Evolutionary conservation across 2,888 invertebrate species (phyloP).

Genomic region (Malthinus flaveolus): DNA sequence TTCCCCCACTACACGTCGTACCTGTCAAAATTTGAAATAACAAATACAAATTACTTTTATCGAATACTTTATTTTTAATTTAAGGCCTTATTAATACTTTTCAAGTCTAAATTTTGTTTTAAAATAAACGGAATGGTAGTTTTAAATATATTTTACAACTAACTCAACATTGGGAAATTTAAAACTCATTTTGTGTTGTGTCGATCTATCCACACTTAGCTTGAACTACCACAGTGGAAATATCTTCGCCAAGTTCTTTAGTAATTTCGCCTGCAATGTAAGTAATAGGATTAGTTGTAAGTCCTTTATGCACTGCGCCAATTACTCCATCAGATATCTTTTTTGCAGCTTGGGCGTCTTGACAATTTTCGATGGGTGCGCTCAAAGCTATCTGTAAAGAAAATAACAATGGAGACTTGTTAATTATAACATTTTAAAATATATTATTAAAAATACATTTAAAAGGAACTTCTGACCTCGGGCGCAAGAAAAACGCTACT

Average conservation of each 20-base stretch:
- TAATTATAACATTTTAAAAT: background rate
- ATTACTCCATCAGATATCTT: background rate
- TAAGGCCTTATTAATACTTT: no score
- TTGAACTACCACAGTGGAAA: background rate
- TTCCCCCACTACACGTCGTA: no score
- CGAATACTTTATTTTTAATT: no score
- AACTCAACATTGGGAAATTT: no score
- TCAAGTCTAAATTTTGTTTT: no score
- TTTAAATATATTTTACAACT: no score
- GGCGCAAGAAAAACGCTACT: no score
- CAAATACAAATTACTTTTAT: no score
- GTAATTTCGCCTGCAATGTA: background rate
- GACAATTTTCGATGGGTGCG: background rate
- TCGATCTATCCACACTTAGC: background rate
- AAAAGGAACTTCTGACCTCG: no score
- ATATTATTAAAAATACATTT: no score
- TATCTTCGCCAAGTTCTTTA: background rate
- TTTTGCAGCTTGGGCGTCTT: slow-evolving; percentile 66
- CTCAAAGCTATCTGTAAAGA: background rate
- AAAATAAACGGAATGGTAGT: no score
- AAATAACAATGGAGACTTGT: background rate
- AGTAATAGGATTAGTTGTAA: background rate
- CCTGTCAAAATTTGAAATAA: no score
- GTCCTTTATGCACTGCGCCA: background rate
- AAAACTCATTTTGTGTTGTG: background rate